phyloP scores from a whole-genome alignment of 2,113 vertebrate species.

The Macquaria ambigua region DNA sequence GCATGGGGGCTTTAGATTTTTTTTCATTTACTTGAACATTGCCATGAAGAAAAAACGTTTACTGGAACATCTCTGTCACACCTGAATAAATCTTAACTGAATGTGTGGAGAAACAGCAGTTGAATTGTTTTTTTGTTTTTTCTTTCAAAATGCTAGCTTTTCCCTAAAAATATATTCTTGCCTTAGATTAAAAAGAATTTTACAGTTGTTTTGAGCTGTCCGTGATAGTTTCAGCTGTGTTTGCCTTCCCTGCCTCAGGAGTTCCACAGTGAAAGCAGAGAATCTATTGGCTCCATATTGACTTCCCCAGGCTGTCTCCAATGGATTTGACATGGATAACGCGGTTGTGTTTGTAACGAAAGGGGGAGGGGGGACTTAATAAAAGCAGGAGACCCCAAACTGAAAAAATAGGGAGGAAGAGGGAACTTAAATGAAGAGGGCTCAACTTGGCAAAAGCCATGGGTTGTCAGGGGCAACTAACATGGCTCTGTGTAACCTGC shows the following conservation, averaged over 20 bases:
- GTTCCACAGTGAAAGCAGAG: slow-evolving; percentile 51
- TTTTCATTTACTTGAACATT: slow-evolving; percentile 24
- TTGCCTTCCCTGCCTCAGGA: slow-evolving; percentile 46
- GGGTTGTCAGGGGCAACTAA: slow-evolving; percentile 79
- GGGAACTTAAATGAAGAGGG: slow-evolving; percentile 67
- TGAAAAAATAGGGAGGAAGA: slow-evolving; percentile 56
- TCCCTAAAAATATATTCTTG: background rate
- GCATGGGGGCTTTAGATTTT: background rate
- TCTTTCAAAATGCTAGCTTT: background rate
- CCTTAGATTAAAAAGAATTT: slow-evolving; percentile 27
- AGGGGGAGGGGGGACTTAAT: slow-evolving; percentile 65
- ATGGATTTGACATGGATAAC: slow-evolving; percentile 84
- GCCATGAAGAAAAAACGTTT: slow-evolving; percentile 24
- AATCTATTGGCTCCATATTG: slow-evolving; percentile 80
- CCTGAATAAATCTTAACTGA: slow-evolving; percentile 28
- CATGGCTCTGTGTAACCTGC: slow-evolving; percentile 40
- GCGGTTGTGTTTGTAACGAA: slow-evolving; percentile 76
- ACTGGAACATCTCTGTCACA: slow-evolving; percentile 28
- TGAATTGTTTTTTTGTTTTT: background rate
- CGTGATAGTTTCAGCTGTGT: slow-evolving; percentile 39
- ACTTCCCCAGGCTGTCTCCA: slow-evolving; percentile 77
- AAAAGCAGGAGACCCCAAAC: slow-evolving; percentile 69
- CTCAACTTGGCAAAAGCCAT: slow-evolving; percentile 69
- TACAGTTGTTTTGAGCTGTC: slow-evolving; percentile 46
- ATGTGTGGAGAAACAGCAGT: background rate